Evolutionary conservation across 1,140 invertebrate species (phyloP).

Genomic region (Euwallacea similis): DNA sequence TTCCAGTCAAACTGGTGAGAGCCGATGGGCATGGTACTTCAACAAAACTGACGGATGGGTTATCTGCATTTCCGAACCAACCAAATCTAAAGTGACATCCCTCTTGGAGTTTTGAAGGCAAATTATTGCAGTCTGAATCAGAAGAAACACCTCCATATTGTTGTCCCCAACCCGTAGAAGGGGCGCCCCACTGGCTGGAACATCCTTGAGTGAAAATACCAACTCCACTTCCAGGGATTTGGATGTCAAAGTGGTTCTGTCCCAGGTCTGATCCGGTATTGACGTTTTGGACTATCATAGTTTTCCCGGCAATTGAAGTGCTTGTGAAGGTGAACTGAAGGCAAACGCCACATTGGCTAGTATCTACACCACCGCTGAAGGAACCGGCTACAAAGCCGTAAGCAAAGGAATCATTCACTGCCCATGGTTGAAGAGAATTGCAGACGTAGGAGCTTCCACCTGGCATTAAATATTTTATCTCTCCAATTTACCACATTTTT

Average conservation of each 20-base stretch:
- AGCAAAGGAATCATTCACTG: conserved; percentile 24
- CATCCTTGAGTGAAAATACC: conserved; percentile 32
- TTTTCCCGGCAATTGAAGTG: conserved; percentile 22
- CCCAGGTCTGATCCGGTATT: conserved; percentile 35
- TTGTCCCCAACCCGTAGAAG: conserved; percentile 26
- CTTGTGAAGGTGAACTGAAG: conserved; percentile 25
- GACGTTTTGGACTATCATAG: conserved; percentile 31
- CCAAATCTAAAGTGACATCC: conserved; percentile 36
- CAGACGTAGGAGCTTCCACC: conserved; percentile 33
- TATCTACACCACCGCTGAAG: conserved; percentile 34
- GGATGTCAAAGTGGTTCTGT: conserved; percentile 38
- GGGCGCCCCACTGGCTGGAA: conserved; percentile 27
- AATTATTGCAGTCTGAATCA: conserved; percentile 20
- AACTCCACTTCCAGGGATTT: conserved; percentile 38
- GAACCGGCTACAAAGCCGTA: conserved; percentile 38
- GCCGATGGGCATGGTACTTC: conserved; percentile 32
- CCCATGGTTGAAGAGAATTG: conserved; percentile 32
- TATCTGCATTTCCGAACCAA: conserved; percentile 34
- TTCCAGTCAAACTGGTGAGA: conserved; percentile 18
- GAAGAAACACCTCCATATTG: conserved; percentile 35
- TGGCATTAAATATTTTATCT: not conserved
- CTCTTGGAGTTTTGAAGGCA: conserved; percentile 31
- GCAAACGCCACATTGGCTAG: conserved; percentile 29
- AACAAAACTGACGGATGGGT: conserved; percentile 34
- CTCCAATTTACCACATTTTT: no score